Conservation (phyloP, 2,888 invertebrate species). For the Chrysotoxum bicinctum region DNA sequence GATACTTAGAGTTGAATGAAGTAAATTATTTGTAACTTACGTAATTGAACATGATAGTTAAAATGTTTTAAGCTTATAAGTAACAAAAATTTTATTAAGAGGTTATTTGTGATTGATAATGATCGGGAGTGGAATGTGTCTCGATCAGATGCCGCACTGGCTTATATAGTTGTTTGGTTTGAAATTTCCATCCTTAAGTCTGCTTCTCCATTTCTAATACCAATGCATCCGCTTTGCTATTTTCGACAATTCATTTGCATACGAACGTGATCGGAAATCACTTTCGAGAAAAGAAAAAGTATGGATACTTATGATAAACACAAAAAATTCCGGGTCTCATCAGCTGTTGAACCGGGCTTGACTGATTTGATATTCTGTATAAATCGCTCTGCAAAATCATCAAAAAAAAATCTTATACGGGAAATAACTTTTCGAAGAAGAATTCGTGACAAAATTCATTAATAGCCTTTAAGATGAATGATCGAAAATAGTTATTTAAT, state of each 20-base stretch:
- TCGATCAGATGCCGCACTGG: slow-evolving; percentile 26
- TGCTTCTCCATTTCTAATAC: slow-evolving; percentile 21
- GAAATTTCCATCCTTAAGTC: background rate
- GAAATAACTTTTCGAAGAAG: background rate
- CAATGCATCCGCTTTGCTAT: slow-evolving; percentile 16
- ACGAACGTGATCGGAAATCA: slow-evolving; percentile 52
- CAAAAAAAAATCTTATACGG: background rate
- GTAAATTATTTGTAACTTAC: slow-evolving; percentile 6
- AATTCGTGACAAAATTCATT: slow-evolving; percentile 22
- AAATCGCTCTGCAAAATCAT: slow-evolving; percentile 15
- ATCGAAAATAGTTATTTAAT: slow-evolving; percentile 16
- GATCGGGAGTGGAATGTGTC: slow-evolving; percentile 26
- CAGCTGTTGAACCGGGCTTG: slow-evolving; percentile 19
- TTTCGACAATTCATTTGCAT: slow-evolving; percentile 34
- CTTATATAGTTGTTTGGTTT: slow-evolving; percentile 48
- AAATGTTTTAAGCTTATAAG: background rate
- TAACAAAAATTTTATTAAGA: background rate
- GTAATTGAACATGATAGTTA: slow-evolving; percentile 39
- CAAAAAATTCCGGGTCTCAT: slow-evolving; percentile 8
- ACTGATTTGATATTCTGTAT: slow-evolving; percentile 14
- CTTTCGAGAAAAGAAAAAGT: slow-evolving; percentile 26
- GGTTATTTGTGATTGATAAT: background rate
- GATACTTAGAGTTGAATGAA: background rate
- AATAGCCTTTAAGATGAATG: background rate
- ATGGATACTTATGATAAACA: background rate